Evolutionary conservation across 2,113 vertebrate genomes (phyloP).

Genomic region (Ammospiza nelsoni): DNA sequence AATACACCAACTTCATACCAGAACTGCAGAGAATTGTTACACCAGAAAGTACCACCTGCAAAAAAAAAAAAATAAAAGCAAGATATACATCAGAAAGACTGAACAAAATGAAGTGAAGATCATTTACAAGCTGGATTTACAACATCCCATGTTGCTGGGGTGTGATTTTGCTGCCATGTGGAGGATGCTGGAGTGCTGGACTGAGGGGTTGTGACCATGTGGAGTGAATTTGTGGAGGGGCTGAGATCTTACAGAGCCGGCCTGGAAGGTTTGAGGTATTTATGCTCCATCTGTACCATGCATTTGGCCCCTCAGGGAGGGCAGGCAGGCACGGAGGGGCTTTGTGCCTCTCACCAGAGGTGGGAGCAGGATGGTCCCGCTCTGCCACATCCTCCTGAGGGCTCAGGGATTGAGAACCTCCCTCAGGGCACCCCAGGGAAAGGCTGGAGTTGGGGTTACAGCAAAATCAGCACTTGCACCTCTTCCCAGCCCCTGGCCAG

Average conservation of each 20-base stretch:
- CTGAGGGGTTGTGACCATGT: rapidly evolving
- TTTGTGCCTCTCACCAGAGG: background rate
- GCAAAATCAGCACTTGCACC: background rate
- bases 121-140: conserved; percentile 76
- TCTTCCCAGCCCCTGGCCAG: background rate
- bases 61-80: conserved; percentile 65
- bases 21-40: conserved; percentile 82
- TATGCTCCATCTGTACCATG: background rate
- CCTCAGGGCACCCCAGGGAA: background rate
- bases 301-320: background rate
- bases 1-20: conserved; percentile 85
- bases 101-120: conserved; percentile 74
- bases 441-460: background rate
- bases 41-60: conserved; percentile 79
- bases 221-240: background rate
- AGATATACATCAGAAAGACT: conserved; percentile 78
- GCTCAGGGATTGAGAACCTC: background rate
- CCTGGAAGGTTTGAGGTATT: conserved; percentile 71
- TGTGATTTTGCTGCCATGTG: conserved; percentile 50
- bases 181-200: conserved; percentile 29
- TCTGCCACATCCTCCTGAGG: background rate
- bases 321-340: background rate
- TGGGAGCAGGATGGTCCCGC: background rate
- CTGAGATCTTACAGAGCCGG: background rate
- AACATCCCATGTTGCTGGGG: conserved; percentile 55